Percentiles rank a stretch among this genome's conserved stretches.
Conservation (phyloP, 2,113 vertebrate species). For the Mustela nigripes region DNA sequence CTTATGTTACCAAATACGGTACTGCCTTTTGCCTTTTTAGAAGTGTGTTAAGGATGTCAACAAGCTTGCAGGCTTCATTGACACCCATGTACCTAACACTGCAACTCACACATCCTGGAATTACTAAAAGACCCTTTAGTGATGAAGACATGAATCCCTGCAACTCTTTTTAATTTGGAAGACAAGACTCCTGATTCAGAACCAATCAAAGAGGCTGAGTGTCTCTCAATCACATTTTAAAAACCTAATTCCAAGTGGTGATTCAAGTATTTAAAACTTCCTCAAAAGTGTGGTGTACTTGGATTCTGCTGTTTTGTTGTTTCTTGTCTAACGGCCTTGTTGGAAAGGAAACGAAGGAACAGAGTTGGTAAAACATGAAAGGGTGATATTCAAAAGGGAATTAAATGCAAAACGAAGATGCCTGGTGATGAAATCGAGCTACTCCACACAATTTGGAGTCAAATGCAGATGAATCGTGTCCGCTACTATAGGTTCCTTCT, state of each 20-base stretch:
- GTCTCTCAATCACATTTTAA: neutral
- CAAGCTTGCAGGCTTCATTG: neutral
- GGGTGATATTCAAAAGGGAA: neutral
- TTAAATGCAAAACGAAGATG: neutral
- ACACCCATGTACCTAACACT: neutral
- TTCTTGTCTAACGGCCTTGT: neutral
- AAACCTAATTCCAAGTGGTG: neutral
- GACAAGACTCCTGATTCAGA: neutral
- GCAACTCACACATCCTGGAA: neutral
- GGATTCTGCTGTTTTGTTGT: neutral
- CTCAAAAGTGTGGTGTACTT: neutral
- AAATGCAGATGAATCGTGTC: neutral
- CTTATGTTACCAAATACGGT: neutral
- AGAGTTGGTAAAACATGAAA: neutral
- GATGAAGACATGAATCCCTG: neutral
- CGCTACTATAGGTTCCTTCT: neutral
- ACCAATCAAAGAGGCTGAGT: neutral
- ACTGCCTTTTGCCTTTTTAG: neutral
- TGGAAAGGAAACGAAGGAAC: neutral
- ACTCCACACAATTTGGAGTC: neutral
- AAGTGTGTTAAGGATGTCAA: no score
- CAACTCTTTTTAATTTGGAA: neutral
- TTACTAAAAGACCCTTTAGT: neutral
- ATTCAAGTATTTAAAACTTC: neutral
- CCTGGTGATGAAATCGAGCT: neutral